Percentiles rank a stretch among this genome's conserved stretches.
Evolutionary conservation across 2,888 invertebrate species (phyloP).

Genomic region (Nemotelus nigrinus): DNA sequence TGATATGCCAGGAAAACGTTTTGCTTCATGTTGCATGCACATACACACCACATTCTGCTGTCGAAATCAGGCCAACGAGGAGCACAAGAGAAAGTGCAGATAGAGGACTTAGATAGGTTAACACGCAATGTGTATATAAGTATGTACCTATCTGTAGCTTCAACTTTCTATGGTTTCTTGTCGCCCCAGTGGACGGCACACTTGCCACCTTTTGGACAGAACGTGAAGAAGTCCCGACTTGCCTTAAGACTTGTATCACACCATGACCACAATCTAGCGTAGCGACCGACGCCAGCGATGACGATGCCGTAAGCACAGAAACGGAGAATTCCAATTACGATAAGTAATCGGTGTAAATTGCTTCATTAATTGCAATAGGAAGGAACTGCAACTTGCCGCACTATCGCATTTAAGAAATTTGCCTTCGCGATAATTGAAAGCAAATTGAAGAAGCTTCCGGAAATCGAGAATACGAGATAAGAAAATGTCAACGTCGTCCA

Average conservation of each 20-base stretch:
- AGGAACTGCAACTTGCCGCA: slow-evolving; percentile 36
- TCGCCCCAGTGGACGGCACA: not conserved
- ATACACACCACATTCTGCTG: slow-evolving; percentile 9
- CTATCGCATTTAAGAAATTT: slow-evolving; percentile 33
- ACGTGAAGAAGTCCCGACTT: slow-evolving; percentile 23
- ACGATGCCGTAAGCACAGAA: not conserved
- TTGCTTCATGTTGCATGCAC: slow-evolving; percentile 27
- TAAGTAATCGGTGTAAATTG: slow-evolving; percentile 45
- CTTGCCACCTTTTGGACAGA: not conserved
- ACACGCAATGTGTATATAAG: slow-evolving; percentile 20
- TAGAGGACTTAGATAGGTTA: not conserved
- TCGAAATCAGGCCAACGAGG: slow-evolving; percentile 18
- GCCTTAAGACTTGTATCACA: slow-evolving; percentile 28
- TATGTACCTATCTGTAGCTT: not conserved
- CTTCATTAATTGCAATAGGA: slow-evolving; percentile 44
- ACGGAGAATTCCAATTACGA: slow-evolving; percentile 42
- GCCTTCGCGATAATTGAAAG: slow-evolving; percentile 40
- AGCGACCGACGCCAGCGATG: slow-evolving; percentile 12
- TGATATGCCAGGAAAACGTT: slow-evolving; percentile 42
- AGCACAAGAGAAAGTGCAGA: not conserved
- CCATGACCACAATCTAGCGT: slow-evolving; percentile 16
- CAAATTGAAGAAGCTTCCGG: slow-evolving; percentile 36
- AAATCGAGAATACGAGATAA: slow-evolving; percentile 30
- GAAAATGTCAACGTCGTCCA: slow-evolving; percentile 27
- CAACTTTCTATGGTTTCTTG: not conserved